Base-by-base conservation (phyloP, 2,797 vertebrate species). In the Esox lucius region DNA sequence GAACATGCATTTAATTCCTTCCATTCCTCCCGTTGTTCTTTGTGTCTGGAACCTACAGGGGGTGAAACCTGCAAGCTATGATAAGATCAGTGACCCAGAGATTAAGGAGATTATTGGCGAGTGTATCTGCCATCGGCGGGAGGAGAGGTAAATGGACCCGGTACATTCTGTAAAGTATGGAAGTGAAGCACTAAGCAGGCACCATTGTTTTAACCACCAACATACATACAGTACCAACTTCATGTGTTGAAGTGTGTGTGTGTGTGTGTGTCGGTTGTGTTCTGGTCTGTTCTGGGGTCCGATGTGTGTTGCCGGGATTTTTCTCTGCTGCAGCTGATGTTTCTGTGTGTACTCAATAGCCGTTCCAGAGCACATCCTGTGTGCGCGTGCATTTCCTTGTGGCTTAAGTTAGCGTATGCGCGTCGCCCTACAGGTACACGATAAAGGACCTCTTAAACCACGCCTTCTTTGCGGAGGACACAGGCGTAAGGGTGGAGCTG, bases 21-120 rank as follows among this genome's bases (percentile, higher is more conserved):
- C 56, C n/a, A n/a, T 22, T 24, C n/a, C 56, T 59, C 8, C 12
- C 22, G 22, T 59, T 74, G 64, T 16, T 75, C 39, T 65, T 75
- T 80, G 86, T 69, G 80, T 68, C 33, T 68, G 76, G 28, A 64
- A 5, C 12, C 81, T 83, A 31, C 79, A 99, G 98, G 98, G 98
- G 68, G 96, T 99, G 88, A 99, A 99, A 90, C 98, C 98, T 68
- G 98, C 96, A 86, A 99, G 98, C 90, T 99, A 95, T 90, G 92
- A 94, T 85, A 99, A 99, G 91, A 96, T 99, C 79, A 94, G 94
- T 0, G 96, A 98, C 84, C 98, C 97, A 71, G 98, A 99, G 93
- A 97, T 99, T 74, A 99, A 99, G 86, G 98, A 99, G 91, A 99
- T 99, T 87, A 99, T 99, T 72, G 98, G 97, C 5, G 98, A 98